Percentiles rank a stretch among this genome's conserved stretches.
These are phyloP conservation scores for Microctenopoma stevenorrisi DNA, from an alignment of 2,797 vertebrate genomes.

Conservation along the genomic window DNA sequence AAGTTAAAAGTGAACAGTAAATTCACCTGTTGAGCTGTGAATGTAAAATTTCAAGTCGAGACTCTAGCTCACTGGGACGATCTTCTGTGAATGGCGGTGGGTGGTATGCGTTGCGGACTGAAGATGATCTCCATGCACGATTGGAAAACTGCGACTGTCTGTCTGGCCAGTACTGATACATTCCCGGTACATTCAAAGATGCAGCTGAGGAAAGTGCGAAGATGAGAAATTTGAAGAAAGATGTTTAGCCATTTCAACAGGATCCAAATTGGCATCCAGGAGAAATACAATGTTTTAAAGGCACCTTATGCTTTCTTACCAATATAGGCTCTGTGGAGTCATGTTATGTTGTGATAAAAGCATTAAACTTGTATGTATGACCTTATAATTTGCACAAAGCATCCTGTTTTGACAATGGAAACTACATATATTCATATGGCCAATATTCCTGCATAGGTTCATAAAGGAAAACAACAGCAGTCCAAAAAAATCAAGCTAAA, in stretches of 20 bases:
- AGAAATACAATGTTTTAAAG: background rate
- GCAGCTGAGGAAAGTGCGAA: constrained; percentile 74
- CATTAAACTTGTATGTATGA: background rate
- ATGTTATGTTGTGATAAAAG: background rate
- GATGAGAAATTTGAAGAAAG: constrained; percentile 47
- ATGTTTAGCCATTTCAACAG: background rate
- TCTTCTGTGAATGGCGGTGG: constrained; percentile 76
- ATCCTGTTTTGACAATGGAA: background rate
- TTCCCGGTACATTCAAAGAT: constrained; percentile 62
- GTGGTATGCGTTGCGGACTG: constrained; percentile 77
- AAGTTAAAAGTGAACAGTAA: background rate
- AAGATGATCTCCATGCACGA: constrained; percentile 81
- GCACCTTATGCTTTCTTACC: background rate
- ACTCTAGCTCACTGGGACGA: constrained; percentile 86
- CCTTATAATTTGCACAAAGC: too few relatives aligned
- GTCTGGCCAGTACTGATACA: constrained; percentile 89
- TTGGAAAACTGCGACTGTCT: constrained; percentile 64
- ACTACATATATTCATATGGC: background rate
- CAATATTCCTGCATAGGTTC: background rate
- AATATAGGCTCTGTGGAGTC: background rate
- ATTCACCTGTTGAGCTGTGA: constrained; percentile 91
- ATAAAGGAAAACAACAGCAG: background rate
- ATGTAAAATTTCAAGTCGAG: constrained; percentile 90
- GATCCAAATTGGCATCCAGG: background rate
- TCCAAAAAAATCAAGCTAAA: background rate